Evolutionary conservation across 2,888 invertebrate species (phyloP).

Genomic region (Idaea aversata): DNA sequence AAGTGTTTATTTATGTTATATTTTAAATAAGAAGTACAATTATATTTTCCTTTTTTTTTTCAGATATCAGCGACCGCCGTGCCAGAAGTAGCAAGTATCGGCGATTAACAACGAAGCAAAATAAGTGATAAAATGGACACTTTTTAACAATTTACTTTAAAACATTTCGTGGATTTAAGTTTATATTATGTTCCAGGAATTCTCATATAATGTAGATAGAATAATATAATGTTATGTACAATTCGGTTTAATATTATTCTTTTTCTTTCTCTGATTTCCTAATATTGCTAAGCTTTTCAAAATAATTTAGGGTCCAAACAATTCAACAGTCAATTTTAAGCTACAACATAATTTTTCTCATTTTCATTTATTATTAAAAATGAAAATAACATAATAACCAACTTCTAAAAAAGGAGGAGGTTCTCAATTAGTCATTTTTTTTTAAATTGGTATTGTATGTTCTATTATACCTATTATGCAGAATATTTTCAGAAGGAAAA

Average conservation of each 20-base stretch:
- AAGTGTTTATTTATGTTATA: no score
- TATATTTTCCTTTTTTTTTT: constrained; percentile 32
- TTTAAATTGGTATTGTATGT: no score
- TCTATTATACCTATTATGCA: no score
- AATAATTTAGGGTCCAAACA: constrained; percentile 16
- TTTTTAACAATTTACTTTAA: constrained; percentile 37
- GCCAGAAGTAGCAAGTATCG: constrained; percentile 68
- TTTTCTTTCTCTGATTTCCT: constrained; percentile 49
- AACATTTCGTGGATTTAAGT: constrained; percentile 57
- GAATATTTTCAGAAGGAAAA: no score
- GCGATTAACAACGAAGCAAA: constrained; percentile 69
- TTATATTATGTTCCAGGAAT: constrained; percentile 56
- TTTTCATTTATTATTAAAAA: no score
- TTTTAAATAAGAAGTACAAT: no score
- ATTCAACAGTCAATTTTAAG: no score
- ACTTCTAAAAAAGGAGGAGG: no score
- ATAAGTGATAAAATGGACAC: constrained; percentile 66
- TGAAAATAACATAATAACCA: no score
- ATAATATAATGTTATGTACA: constrained; percentile 57
- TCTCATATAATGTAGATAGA: constrained; percentile 58
- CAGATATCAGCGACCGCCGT: constrained; percentile 77
- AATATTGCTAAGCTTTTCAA: constrained; percentile 28
- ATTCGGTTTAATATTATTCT: constrained; percentile 52
- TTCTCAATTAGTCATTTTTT: no score
- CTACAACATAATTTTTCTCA: no score